Evolutionary conservation across 2,113 vertebrate genomes (phyloP), one percentile per base, ranked within the genome.

Genomic region (Collichthys lucidus): DNA sequence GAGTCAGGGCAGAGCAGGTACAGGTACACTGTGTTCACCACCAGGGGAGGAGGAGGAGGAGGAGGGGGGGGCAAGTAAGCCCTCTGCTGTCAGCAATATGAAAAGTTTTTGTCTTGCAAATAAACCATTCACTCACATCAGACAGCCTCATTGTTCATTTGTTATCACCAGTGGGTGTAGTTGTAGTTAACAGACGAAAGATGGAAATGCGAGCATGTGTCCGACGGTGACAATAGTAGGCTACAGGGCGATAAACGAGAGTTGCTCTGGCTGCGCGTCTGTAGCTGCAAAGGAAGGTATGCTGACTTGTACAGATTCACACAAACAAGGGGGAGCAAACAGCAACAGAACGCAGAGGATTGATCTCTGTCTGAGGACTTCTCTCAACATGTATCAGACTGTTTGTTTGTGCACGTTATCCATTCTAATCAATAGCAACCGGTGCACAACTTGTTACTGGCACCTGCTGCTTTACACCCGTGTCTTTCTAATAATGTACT

Each of bases 41-140:
- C 82, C 62, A 75, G 80, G 82, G 68, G 79, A 69, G 61, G 72
- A 7, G 40, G 63, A 22, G 15, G 20, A 56, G 35, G 35, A 40
- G 7, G 80, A 78, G 68, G 26, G 40, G 63, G 44, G 15, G 15
- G 61, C 63, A 35, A 60, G 49, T 46, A 50, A 50, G 64, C 68
- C 71, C 60, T 83, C 75, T 53, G 19, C 77, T 56, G 62, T 63
- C 52, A 60, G 77, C 31, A 61, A 83, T 70, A 55, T 73, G 52
- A 86, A 60, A 77, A 74, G 80, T 88, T 90, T 91, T 92, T 92
- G 84, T 93, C 88, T 94, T 86, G 88, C 90, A 93, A 93, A 92
- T 92, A 84, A 88, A 86, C 62, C 67, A n/a, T n/a, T 19, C 24
- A 50, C 55, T 81, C 74, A 70, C 60, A 69, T 85, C 75, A 80